Evolutionary conservation across 2,888 invertebrate species (phyloP).

Genomic region (Amblyteles armatorius): DNA sequence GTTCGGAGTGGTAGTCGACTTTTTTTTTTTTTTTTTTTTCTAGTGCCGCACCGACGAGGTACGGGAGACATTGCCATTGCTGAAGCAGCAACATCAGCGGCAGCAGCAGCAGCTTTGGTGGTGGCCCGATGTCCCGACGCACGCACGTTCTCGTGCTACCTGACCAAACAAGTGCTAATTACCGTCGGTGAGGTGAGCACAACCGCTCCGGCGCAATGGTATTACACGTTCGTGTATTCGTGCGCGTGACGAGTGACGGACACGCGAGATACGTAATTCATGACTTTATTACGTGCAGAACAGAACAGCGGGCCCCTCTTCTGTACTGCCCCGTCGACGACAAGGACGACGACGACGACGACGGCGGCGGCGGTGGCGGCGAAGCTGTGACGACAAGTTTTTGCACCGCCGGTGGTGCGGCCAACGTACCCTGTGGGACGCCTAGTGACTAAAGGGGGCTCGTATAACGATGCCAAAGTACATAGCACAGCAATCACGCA

Average conservation of each 20-base stretch:
- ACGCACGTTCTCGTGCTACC: slow-evolving; percentile 69
- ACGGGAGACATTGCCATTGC: slow-evolving; percentile 52
- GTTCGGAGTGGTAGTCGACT: slow-evolving; percentile 44
- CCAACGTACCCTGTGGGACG: slow-evolving; percentile 27
- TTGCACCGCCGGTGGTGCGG: slow-evolving; percentile 42
- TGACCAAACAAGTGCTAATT: slow-evolving; percentile 73
- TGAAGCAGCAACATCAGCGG: slow-evolving; percentile 22
- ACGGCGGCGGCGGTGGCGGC: slow-evolving; percentile 26
- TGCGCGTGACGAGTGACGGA: slow-evolving; percentile 69
- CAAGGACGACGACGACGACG: slow-evolving; percentile 15
- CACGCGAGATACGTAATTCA: slow-evolving; percentile 72
- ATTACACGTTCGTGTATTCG: slow-evolving; percentile 31
- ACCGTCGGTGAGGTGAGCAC: slow-evolving; percentile 68
- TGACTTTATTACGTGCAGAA: slow-evolving; percentile 72
- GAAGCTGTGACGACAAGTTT: slow-evolving; percentile 64
- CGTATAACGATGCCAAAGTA: slow-evolving; percentile 2
- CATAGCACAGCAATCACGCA: neutral
- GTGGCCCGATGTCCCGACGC: slow-evolving; percentile 61
- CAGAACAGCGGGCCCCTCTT: slow-evolving; percentile 41
- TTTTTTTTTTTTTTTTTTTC: slow-evolving; percentile 19
- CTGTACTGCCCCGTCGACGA: slow-evolving; percentile 7
- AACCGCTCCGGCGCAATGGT: slow-evolving; percentile 19
- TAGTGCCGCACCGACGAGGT: slow-evolving; percentile 22
- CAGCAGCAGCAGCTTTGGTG: slow-evolving; percentile 58
- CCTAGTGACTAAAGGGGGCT: slow-evolving; percentile 25